Conservation (phyloP, 2,113 vertebrate genomes). For the Aldabrachelys gigantea region DNA sequence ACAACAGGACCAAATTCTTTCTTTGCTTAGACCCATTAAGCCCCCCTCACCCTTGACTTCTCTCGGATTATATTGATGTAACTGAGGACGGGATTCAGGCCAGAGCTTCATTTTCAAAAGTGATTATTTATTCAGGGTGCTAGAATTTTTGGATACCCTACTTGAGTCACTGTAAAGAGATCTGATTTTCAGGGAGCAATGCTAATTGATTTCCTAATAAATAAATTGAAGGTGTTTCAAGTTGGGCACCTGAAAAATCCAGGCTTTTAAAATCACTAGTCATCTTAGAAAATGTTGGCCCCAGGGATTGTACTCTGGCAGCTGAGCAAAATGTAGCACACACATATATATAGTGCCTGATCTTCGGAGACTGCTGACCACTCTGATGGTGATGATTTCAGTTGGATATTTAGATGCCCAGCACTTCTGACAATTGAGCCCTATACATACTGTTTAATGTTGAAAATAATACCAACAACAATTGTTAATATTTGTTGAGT, state of each 20-base stretch:
- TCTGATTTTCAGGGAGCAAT: neutral
- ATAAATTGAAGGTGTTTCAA: neutral
- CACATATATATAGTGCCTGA: rapidly evolving
- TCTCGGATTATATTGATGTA: neutral
- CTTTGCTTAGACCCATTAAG: neutral
- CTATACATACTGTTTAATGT: neutral
- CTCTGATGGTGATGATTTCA: neutral
- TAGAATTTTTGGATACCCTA: neutral
- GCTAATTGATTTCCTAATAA: neutral
- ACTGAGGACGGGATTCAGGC: neutral
- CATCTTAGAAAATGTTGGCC: neutral
- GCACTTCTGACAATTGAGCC: rapidly evolving
- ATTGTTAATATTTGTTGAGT: neutral
- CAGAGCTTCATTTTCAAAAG: neutral
- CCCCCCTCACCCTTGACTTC: neutral
- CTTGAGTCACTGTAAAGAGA: neutral
- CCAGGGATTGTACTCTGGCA: neutral
- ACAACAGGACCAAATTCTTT: neutral
- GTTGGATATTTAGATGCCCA: neutral
- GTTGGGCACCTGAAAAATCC: neutral
- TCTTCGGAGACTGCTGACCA: neutral
- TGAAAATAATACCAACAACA: neutral
- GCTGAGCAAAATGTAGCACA: neutral
- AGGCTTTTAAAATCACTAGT: neutral
- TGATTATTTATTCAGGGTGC: neutral